Evolutionary conservation across 2,888 invertebrate species (phyloP), one percentile per base, ranked within the genome.

Genomic region (Sinodicranocentrus sp.): DNA sequence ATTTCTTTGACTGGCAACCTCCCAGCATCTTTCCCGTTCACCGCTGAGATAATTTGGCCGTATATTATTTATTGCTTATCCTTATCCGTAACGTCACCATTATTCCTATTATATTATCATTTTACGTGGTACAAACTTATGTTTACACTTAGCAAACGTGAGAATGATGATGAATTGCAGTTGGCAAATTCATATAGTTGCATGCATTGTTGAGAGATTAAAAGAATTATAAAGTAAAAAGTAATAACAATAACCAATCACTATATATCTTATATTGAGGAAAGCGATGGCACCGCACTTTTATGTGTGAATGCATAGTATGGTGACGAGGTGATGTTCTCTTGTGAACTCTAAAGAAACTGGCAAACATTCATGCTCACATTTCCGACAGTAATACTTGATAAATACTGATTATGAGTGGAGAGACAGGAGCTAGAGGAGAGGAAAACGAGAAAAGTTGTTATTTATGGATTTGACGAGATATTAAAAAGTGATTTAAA

Each of bases 391-490:
- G 48, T 28, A 28, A 28, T 63, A 28, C 28, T 15, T 17, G 25
- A 59, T 59, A 59, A 23, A 59, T 63, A 25, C 8, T 17, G 23
- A 28, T 17, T n/a, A 28, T 63, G 10, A 54, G 13, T 17, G 13
- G 48, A 19, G 54, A 19, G 54, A 52, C 17, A 15, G n/a, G 61
- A 15, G 61, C n/a, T n/a, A 63, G 13, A 63, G 2, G 1, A 10
- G 33, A 17, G 43, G 17, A 21, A 65, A 65, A 43, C 21, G 13
- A 43, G 33, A 33, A 33, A 65, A 33, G 48, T 26, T 52, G 43
- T 23, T 54, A 39, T 21, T 39, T 71, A 33, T 57, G 71, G 39
- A 71, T 33, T 71, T 71, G 71, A 71, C 39, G 33, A 57, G 57
- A 57, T 57, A 57, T 71, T 71, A 54, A 57, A 71, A 39, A 68